Conservation (phyloP, 2,797 vertebrate species). For the Enteromius argenteus region DNA sequence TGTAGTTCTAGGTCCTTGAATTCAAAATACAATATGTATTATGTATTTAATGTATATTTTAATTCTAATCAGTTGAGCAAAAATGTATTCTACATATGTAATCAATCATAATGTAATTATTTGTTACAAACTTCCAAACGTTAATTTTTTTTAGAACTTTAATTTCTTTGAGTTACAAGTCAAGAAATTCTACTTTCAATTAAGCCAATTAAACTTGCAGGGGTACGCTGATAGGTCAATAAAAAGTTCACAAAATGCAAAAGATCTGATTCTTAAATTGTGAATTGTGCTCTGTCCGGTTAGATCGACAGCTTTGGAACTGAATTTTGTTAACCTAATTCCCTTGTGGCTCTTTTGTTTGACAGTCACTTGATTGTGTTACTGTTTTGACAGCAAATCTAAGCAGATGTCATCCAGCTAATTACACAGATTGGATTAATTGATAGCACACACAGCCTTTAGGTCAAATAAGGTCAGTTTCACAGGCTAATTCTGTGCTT, state of each 20-base stretch:
- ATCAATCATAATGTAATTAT: neutral
- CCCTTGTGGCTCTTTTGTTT: neutral
- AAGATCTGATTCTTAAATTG: neutral
- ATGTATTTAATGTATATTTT: neutral
- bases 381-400: constrained; percentile 19
- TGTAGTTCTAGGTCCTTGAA: neutral
- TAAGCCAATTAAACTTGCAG: neutral
- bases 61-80: neutral
- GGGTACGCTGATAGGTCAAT: neutral
- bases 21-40: neutral
- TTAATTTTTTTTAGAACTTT: neutral
- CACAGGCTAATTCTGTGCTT: constrained; percentile 32
- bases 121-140: neutral
- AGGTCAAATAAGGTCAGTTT: neutral
- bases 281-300: too few species aligned
- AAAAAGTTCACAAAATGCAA: neutral
- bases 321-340: neutral
- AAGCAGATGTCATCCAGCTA: neutral
- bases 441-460: neutral
- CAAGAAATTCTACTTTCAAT: too few species aligned
- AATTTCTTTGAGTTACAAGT: neutral
- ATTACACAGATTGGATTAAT: constrained; percentile 3
- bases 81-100: neutral
- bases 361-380: neutral
- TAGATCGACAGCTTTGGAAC: neutral